phyloP scores from a whole-genome alignment of 2,888 invertebrate species.

The Venustoraphidia nigricollis region DNA sequence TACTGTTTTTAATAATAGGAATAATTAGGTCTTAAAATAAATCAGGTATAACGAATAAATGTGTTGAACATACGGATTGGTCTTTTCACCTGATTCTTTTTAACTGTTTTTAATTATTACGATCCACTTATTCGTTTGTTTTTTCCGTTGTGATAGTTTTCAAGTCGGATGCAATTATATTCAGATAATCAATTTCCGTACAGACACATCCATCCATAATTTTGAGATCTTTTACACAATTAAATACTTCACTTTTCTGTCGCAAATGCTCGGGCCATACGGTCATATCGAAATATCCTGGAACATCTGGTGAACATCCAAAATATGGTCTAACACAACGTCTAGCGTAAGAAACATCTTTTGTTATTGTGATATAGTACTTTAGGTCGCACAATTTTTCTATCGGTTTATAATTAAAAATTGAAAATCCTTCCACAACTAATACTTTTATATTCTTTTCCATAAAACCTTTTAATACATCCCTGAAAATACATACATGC shows the following conservation, averaged over 20 bases:
- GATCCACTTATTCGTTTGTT: too few species aligned
- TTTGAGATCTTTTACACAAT: constrained; percentile 17
- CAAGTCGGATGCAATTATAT: too few species aligned
- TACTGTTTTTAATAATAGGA: too few species aligned
- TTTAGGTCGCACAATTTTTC: constrained; percentile 50
- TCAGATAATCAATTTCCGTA: too few species aligned
- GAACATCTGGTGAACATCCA: constrained; percentile 60
- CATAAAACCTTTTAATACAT: constrained; percentile 12
- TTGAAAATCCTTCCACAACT: constrained; percentile 62
- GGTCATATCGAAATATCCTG: constrained; percentile 72
- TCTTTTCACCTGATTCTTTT: too few species aligned
- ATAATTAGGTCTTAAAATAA: too few species aligned
- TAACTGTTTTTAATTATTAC: too few species aligned
- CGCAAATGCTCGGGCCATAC: constrained; percentile 78
- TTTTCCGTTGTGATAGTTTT: too few species aligned
- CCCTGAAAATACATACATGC: neutral
- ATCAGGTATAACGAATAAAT: too few species aligned
- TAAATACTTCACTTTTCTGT: constrained; percentile 31
- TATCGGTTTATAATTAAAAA: constrained; percentile 52
- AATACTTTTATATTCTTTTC: constrained; percentile 33
- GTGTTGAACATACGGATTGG: too few species aligned
- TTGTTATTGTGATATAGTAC: constrained; percentile 56
- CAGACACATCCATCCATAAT: constrained; percentile 4
- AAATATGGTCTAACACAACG: constrained; percentile 46
- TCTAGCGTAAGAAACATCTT: constrained; percentile 48